These are phyloP conservation scores for Leucophora obtusa DNA, from an alignment of 2,888 invertebrate genomes.

Conservation along the genomic window DNA sequence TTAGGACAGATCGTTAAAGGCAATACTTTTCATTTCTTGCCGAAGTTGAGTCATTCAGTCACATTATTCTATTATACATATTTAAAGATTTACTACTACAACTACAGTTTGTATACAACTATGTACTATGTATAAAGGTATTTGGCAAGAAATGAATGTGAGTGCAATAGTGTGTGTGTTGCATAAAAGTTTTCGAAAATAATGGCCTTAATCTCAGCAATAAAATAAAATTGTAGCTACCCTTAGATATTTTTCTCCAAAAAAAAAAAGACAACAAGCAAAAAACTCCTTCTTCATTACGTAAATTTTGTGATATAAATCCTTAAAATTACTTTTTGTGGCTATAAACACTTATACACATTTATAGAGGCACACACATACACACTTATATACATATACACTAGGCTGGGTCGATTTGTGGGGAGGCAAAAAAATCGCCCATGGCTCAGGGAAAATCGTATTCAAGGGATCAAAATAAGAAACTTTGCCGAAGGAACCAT, in stretches of 20 bases:
- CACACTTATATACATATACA: not conserved
- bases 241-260: constrained; percentile 36
- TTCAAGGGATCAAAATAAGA: too few relatives aligned
- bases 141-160: constrained; percentile 4
- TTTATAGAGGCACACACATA: constrained; percentile 7
- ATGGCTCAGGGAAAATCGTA: too few relatives aligned
- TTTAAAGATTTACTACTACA: constrained; percentile 15
- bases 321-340: constrained; percentile 64
- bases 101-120: not conserved
- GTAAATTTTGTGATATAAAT: constrained; percentile 62
- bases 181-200: constrained; percentile 56
- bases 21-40: too few relatives aligned
- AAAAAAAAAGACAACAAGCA: not conserved
- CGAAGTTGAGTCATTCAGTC: too few relatives aligned
- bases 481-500: too few relatives aligned
- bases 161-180: not conserved
- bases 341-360: constrained; percentile 53
- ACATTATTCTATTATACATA: too few relatives aligned
- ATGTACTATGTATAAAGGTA: not conserved
- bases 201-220: constrained; percentile 64
- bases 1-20: too few relatives aligned
- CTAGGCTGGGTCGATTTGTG: too few relatives aligned
- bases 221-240: constrained; percentile 64
- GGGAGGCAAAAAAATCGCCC: too few relatives aligned
- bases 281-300: constrained; percentile 60